Conservation (phyloP, 2,797 vertebrate genomes). For the Trachops cirrhosus region DNA sequence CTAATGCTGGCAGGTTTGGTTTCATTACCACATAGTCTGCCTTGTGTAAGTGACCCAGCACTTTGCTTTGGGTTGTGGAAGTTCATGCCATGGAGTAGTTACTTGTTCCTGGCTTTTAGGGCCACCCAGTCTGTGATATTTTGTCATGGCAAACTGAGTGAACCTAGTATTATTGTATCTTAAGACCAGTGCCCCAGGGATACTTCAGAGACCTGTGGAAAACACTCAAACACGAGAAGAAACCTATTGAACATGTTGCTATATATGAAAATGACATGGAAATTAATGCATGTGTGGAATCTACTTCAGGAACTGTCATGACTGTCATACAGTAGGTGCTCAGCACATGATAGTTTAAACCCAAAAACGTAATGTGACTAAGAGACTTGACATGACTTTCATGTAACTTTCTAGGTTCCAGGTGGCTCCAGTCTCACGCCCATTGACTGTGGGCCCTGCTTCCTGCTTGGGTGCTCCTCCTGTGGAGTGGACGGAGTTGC, state of each 20-base stretch:
- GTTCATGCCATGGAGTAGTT: neutral
- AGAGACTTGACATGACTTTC: neutral
- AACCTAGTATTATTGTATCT: neutral
- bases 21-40: neutral
- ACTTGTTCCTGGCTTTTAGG: neutral
- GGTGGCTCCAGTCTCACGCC: neutral
- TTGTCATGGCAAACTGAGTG: neutral
- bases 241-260: neutral
- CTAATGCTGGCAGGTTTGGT: neutral
- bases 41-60: neutral
- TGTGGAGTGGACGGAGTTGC: neutral
- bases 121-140: neutral
- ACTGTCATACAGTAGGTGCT: too few species aligned
- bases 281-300: neutral
- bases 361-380: neutral
- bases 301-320: neutral
- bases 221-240: neutral
- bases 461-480: neutral
- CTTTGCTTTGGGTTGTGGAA: neutral
- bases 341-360: neutral
- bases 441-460: neutral
- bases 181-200: neutral
- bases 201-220: neutral
- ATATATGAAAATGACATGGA: neutral
- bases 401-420: neutral